phyloP scores from a whole-genome alignment of 2,797 vertebrate species.

The Crocidura indochinensis region DNA sequence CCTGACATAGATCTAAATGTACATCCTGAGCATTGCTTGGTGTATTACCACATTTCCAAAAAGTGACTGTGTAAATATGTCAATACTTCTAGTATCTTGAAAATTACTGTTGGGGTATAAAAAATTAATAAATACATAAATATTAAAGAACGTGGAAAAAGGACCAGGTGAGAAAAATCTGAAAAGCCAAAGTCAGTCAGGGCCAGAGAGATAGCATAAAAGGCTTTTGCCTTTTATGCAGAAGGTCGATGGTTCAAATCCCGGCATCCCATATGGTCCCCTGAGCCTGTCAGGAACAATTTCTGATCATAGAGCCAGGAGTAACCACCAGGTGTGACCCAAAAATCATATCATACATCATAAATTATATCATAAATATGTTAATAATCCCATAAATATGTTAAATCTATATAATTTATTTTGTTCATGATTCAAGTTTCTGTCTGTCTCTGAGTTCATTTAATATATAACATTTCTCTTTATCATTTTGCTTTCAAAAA shows the following conservation, averaged over 20 bases:
- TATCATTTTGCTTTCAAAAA: conserved; percentile 18
- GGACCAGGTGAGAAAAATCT: neutral
- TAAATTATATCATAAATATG: neutral
- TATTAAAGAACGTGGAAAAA: neutral
- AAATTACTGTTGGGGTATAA: neutral
- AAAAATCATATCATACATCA: too few species aligned
- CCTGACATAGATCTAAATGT: too few species aligned
- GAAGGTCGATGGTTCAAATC: too few species aligned
- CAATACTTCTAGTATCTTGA: neutral
- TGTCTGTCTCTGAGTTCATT: neutral
- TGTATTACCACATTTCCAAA: too few species aligned
- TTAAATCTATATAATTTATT: neutral
- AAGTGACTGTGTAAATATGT: neutral
- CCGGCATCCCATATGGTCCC: too few species aligned
- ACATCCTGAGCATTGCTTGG: too few species aligned
- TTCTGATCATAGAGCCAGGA: too few species aligned
- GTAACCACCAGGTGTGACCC: too few species aligned
- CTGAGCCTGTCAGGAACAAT: too few species aligned
- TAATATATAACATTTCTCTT: neutral
- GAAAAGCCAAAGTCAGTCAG: neutral
- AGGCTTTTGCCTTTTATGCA: too few species aligned
- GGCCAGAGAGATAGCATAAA: too few species aligned
- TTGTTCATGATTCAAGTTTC: conserved; percentile 6
- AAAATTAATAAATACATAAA: neutral
- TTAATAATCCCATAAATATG: neutral